Conservation (phyloP, 1,140 invertebrate genomes). For the Drosophila watanabei region DNA sequence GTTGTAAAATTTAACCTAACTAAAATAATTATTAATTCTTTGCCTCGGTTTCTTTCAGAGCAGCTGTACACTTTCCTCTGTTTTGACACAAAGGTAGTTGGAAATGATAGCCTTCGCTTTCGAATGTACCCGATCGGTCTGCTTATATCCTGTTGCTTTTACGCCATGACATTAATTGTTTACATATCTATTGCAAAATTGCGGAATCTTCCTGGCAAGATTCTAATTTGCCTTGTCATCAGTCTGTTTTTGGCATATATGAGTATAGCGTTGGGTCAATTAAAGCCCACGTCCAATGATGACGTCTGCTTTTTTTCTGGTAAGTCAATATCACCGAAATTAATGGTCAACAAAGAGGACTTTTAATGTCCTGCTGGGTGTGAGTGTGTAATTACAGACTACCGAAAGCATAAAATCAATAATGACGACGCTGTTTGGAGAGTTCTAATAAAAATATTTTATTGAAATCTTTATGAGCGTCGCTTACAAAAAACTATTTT, state of each 20-base stretch:
- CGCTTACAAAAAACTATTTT: background rate
- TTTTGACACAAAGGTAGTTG: constrained; percentile 75
- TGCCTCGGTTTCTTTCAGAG: constrained; percentile 48
- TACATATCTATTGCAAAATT: constrained; percentile 88
- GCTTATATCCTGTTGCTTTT: constrained; percentile 87
- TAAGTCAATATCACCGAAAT: constrained; percentile 36
- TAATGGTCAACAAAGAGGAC: constrained; percentile 8
- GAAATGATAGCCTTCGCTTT: constrained; percentile 72
- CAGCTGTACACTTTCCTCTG: constrained; percentile 78
- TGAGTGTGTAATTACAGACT: background rate
- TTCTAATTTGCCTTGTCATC: constrained; percentile 89
- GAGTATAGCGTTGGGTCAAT: constrained; percentile 87
- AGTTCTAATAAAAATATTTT: background rate
- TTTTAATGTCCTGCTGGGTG: constrained; percentile 7
- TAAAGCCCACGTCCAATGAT: constrained; percentile 77
- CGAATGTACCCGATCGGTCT: constrained; percentile 79
- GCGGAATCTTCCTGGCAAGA: constrained; percentile 90
- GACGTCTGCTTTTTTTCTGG: constrained; percentile 74
- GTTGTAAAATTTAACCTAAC: background rate
- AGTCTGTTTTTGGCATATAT: constrained; percentile 88
- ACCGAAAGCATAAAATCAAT: background rate
- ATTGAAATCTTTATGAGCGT: background rate
- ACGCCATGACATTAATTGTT: constrained; percentile 88
- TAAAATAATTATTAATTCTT: constrained; percentile 9
- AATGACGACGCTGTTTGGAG: background rate